A percentile compares a stretch with the other conserved stretches of the same genome.
These are phyloP conservation scores for Glaucidium brasilianum DNA, from an alignment of 2,113 vertebrate species.

Conservation along the genomic window DNA sequence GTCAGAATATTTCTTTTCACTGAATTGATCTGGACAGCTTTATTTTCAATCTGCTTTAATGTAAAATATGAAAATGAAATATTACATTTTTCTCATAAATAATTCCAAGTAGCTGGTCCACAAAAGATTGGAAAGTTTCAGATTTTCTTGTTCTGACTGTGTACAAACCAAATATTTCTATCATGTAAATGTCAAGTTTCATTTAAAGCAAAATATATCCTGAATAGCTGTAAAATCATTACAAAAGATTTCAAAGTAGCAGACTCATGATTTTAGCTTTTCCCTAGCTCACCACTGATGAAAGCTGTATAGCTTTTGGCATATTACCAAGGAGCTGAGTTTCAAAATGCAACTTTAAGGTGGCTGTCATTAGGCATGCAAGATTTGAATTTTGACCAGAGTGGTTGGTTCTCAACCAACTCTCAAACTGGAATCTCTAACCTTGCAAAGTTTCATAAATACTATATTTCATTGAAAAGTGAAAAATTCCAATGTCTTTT, in stretches of 20 bases:
- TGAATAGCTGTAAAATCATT: neutral
- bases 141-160: neutral
- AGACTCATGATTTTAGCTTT: neutral
- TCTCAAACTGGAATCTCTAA: neutral
- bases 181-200: slow-evolving; percentile 1
- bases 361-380: neutral
- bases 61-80: slow-evolving; percentile 25
- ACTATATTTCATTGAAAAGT: neutral
- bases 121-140: neutral
- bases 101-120: neutral
- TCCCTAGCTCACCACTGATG: neutral
- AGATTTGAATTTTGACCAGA: neutral
- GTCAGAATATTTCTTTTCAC: neutral
- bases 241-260: neutral
- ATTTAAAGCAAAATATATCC: slow-evolving; percentile 17
- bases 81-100: slow-evolving; percentile 6
- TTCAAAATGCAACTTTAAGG: neutral
- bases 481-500: neutral
- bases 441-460: neutral
- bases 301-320: neutral
- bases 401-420: neutral
- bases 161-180: neutral
- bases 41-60: neutral
- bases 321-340: neutral
- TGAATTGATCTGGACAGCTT: neutral